phyloP scores from a whole-genome alignment of 1,140 invertebrate species.

The Lordiphosa clarofinis region DNA sequence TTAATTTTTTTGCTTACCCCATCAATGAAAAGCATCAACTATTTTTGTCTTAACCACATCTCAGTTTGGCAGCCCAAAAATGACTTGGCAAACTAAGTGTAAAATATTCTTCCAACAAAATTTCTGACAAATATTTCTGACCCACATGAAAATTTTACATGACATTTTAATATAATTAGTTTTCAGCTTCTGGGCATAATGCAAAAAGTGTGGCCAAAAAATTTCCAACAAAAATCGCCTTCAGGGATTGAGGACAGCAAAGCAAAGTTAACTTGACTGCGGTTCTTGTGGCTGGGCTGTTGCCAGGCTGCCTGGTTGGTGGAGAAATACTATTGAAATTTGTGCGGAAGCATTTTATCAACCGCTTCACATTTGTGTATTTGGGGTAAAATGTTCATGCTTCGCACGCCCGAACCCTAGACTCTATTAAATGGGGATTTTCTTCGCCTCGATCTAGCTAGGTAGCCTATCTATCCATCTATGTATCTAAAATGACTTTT shows the following conservation, averaged over 20 bases:
- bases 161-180: conserved; percentile 77
- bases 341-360: conserved; percentile 54
- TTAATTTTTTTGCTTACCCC: neutral
- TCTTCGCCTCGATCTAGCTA: conserved; percentile 12
- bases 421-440: conserved; percentile 74
- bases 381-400: conserved; percentile 46
- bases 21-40: neutral
- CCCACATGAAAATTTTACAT: conserved; percentile 60
- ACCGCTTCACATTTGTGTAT: conserved; percentile 62
- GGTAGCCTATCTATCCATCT: conserved; percentile 28
- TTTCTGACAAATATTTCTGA: conserved; percentile 52
- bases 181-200: conserved; percentile 67
- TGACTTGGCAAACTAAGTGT: conserved; percentile 61
- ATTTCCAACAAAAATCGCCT: conserved; percentile 47
- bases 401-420: conserved; percentile 29
- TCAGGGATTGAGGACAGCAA: conserved; percentile 35
- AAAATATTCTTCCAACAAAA: conserved; percentile 53
- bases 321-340: conserved; percentile 61
- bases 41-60: conserved; percentile 28
- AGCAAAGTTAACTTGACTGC: conserved; percentile 60
- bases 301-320: conserved; percentile 12
- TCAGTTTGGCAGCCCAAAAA: conserved; percentile 39
- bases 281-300: conserved; percentile 15
- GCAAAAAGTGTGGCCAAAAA: conserved; percentile 75
- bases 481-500: conserved; percentile 25